These are phyloP conservation scores for Antrozous pallidus DNA, from an alignment of 2,797 vertebrate species.

Conservation along the genomic window DNA sequence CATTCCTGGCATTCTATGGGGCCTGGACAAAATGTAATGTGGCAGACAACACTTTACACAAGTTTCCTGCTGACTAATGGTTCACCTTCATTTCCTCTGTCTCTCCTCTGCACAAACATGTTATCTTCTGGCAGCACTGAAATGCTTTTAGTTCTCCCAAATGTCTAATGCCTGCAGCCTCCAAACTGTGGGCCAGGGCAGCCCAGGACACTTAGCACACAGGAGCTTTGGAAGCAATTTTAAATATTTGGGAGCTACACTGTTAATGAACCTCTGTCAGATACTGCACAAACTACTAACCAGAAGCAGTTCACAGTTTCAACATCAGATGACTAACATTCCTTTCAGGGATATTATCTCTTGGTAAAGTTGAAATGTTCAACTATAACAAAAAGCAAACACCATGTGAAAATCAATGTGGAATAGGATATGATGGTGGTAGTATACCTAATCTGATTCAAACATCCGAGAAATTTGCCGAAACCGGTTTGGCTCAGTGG, in stretches of 20 bases:
- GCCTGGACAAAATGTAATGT: background rate
- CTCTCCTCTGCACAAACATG: background rate
- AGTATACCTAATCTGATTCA: background rate
- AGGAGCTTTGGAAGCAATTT: background rate
- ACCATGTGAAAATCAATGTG: background rate
- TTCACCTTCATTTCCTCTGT: background rate
- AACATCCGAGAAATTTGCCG: background rate
- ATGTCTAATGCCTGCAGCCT: background rate
- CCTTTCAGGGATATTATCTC: background rate
- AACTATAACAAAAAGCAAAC: background rate
- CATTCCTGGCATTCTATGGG: background rate
- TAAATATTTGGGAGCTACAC: background rate
- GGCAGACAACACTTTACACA: background rate
- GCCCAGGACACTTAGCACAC: background rate
- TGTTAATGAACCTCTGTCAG: background rate
- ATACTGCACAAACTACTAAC: background rate
- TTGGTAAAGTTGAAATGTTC: constrained; percentile 11
- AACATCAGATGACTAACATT: background rate
- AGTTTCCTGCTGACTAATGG: background rate
- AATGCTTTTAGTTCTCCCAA: background rate
- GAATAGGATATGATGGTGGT: background rate
- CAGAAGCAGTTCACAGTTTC: background rate
- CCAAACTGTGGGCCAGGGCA: background rate
- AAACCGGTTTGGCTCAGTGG: no score
- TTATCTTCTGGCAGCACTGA: background rate